Base-by-base conservation (phyloP, 2,113 vertebrate species). In the Podocnemis expansa region DNA sequence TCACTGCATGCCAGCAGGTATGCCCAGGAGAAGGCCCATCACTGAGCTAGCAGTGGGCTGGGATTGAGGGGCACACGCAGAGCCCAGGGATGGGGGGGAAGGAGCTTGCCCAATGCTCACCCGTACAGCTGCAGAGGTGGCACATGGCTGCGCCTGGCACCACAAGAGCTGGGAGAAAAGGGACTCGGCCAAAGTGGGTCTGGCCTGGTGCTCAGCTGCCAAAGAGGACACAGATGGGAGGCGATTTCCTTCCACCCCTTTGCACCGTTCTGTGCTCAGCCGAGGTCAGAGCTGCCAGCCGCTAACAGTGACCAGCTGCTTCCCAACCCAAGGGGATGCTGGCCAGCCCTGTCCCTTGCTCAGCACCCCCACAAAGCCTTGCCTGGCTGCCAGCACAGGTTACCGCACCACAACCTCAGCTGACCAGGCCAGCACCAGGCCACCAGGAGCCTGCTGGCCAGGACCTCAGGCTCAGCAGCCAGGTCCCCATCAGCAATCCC, bases 211-310 rank as follows among this genome's bases (percentile, higher is more conserved):
- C 97, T 97, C 97, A 97, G 96, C 97, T 97, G 97, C 96, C 41
- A 5, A 45, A 0, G 82, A 97, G 95, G 92, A 92, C 95, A 92
- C 97, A 97, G 97, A 97, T 97, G 97, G 97, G 95, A 97, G 93
- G 93, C 84, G 80, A 97, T 97, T 97, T 95, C 96, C 82, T 97
- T 97, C 97, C 97, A 96, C 96, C 94, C 96, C 2, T 82, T 79
- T 97, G 97, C 97, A 92, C 95, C 87, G 56, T 78, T 1, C 47
- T 91, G 89, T 95, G 96, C 55, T 0, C 90, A 0, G 84, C 83
- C 89, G 73, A 91, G 91, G 86, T 88, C 47, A 0, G 38, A 89
- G 96, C 86, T 2, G 4, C 95, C 73, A 56, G 88, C 96, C 87
- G 94, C 88, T 87, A 95, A 85, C 6, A 29, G 73, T 54, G 17